Percentiles rank a stretch among this genome's conserved stretches.
phyloP scores from a whole-genome alignment of 2,888 invertebrate genomes.

The Colletes collaris region DNA sequence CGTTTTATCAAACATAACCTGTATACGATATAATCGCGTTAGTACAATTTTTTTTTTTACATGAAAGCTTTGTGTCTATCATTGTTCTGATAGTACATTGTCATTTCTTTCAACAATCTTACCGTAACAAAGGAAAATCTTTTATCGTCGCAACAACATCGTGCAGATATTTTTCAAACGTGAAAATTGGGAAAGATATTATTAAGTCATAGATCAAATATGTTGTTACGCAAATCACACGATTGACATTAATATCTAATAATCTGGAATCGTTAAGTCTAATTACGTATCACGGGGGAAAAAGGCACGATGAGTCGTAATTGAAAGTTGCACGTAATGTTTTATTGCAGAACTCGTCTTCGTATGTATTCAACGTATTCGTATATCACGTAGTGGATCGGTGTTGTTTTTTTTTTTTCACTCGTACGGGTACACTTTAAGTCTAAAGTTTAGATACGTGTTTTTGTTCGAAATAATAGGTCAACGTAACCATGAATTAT shows the following conservation, averaged over 20 bases:
- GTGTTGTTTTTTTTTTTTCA: background rate
- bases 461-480: background rate
- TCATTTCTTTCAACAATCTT: too few relatives aligned
- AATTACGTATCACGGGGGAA: background rate
- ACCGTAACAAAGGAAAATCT: too few relatives aligned
- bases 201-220: too few relatives aligned
- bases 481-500: background rate
- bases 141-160: too few relatives aligned
- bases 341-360: background rate
- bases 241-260: background rate
- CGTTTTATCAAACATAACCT: background rate
- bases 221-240: background rate
- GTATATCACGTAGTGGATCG: too few relatives aligned
- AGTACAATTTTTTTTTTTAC: background rate
- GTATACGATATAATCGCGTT: background rate
- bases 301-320: background rate
- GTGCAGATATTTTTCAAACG: too few relatives aligned
- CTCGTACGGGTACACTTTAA: background rate
- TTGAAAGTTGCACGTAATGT: background rate
- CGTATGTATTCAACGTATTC: too few relatives aligned
- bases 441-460: background rate
- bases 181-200: too few relatives aligned
- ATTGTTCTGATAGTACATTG: background rate
- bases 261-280: background rate
- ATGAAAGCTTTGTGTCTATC: background rate